A percentile compares a stretch with the other conserved stretches of the same genome.
phyloP scores from a whole-genome alignment of 2,797 vertebrate species.

The Crocidura indochinensis region DNA sequence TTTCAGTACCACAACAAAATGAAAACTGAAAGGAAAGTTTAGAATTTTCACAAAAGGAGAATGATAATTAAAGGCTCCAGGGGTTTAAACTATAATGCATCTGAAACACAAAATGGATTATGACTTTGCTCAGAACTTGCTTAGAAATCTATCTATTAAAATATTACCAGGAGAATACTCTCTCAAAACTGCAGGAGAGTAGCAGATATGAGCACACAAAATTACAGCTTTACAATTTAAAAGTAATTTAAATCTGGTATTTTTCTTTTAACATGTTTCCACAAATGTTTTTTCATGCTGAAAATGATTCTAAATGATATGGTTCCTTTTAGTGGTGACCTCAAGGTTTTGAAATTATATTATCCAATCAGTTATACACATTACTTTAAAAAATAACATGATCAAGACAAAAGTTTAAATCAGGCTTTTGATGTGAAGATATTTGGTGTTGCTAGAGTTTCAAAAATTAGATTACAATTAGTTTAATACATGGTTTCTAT shows the following conservation, averaged over 20 bases:
- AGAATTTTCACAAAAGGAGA: conserved; percentile 62
- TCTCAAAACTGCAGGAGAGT: conserved; percentile 80
- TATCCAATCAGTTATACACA: conserved; percentile 55
- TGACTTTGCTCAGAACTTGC: conserved; percentile 74
- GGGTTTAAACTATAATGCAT: conserved; percentile 76
- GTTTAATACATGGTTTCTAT: conserved; percentile 48
- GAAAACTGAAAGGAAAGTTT: conserved; percentile 69
- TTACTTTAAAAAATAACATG: conserved; percentile 67
- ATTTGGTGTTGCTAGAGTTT: conserved; percentile 52
- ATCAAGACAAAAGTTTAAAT: conserved; percentile 50
- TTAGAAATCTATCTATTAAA: conserved; percentile 86
- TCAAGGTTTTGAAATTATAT: conserved; percentile 66
- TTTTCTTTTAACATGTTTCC: conserved; percentile 79
- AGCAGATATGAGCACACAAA: conserved; percentile 82
- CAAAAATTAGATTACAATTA: conserved; percentile 69
- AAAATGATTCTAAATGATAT: conserved; percentile 79
- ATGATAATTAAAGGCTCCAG: conserved; percentile 78
- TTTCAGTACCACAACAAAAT: conserved; percentile 73
- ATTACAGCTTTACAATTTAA: conserved; percentile 86
- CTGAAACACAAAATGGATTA: conserved; percentile 80
- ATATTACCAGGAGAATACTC: conserved; percentile 83
- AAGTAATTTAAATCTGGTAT: conserved; percentile 83
- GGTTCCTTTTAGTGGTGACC: conserved; percentile 77
- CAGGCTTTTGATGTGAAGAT: conserved; percentile 36
- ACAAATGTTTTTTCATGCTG: conserved; percentile 74